Evolutionary conservation across 2,888 invertebrate genomes (phyloP), one percentile per base, ranked within the genome.

Genomic region (Trichacis sp.): DNA sequence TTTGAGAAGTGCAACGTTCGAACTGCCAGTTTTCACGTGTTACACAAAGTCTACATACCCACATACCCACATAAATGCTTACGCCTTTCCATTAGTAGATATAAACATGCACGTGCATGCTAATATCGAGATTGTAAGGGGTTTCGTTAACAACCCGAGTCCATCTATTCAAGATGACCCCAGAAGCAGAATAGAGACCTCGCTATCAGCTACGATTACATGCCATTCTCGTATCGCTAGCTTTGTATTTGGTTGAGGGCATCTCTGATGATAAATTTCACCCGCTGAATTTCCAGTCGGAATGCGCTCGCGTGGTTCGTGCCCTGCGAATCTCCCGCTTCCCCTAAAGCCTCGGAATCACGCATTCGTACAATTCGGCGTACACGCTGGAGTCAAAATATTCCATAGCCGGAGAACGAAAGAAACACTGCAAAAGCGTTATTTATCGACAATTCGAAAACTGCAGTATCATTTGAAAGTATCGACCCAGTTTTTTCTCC

Each of bases 221-320:
- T 52, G 49, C 56, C 48, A 56, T 52, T 64, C 59, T 55, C 56
- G 46, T 56, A 60, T 56, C 55, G 56, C 51, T 53, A 14, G 36
- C 59, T 54, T 56, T 59, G 50, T 58, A 48, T 50, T 24, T 33
- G 36, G 14, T 49, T 24, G 29, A 43, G 49, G 38, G 53, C 64
- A 68, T 60, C 63, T 68, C 59, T 63, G 63, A 68, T 64, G 58
- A 65, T 68, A 64, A 66, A 70, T 68, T 66, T 63, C 48, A 53
- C 59, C 42, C 30, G 50, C 50, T 46, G 62, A 51, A 70, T 70
- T 70, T 64, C 61, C 60, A 51, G 15, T 33, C 40, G 46, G 45
- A 63, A 69, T 69, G 52, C 45, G 61, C 54, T 64, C 62, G 60
- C 55, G 36, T 19, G 36, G 48, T 29, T 45, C 30, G 12, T 24